phyloP scores from a whole-genome alignment of 2,113 vertebrate species.

The Zapus hudsonius region DNA sequence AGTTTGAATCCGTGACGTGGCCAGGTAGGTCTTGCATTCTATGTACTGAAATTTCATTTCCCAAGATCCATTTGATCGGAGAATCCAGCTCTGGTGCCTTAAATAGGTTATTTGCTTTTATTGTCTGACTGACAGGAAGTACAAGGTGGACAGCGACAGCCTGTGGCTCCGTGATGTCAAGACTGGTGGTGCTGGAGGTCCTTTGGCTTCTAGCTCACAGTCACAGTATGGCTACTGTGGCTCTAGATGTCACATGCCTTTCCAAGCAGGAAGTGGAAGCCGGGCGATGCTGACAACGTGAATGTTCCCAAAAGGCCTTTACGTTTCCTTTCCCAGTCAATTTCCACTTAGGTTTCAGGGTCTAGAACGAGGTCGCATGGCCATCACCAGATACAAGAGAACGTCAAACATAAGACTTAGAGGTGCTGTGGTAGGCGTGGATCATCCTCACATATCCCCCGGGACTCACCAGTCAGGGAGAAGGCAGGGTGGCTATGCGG shows the following conservation, averaged over 20 bases:
- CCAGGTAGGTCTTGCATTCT: neutral
- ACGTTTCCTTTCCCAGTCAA: neutral
- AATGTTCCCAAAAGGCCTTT: neutral
- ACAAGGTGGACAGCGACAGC: neutral
- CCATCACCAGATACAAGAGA: neutral
- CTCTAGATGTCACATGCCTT: neutral
- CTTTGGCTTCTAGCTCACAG: conserved; percentile 23
- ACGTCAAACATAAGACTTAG: neutral
- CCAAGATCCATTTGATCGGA: neutral
- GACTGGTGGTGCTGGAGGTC: neutral
- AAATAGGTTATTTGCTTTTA: conserved; percentile 6
- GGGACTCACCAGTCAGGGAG: neutral
- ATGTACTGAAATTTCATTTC: neutral
- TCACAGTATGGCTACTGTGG: neutral
- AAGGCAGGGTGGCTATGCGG: neutral
- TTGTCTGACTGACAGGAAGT: neutral
- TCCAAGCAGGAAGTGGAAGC: neutral
- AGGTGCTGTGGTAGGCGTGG: neutral
- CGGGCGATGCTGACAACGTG: neutral
- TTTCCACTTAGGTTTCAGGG: neutral
- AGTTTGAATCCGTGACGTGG: neutral
- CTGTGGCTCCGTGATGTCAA: neutral
- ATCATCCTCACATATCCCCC: neutral
- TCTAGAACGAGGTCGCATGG: neutral
- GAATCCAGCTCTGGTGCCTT: neutral